These are phyloP conservation scores for Neelides sp. DNA, from an alignment of 1,140 invertebrate genomes.

Conservation along the genomic window DNA sequence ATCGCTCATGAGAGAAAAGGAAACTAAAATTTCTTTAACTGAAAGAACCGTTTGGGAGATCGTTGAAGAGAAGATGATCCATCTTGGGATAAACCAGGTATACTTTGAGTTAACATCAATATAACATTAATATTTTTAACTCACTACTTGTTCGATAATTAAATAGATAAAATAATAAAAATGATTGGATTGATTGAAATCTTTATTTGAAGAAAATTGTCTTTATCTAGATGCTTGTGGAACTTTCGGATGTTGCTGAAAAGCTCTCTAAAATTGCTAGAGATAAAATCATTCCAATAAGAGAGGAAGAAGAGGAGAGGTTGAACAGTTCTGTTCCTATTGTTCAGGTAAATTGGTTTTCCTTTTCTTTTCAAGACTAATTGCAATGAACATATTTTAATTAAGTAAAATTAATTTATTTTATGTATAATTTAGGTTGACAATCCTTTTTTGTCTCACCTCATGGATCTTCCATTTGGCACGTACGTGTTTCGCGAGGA, in stretches of 20 bases:
- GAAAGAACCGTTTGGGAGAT: conserved; percentile 19
- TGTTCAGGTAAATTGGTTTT: conserved; percentile 14
- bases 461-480: conserved; percentile 29
- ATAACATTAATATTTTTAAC: no score
- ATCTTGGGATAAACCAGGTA: conserved; percentile 27
- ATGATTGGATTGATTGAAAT: neutral
- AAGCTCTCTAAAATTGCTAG: conserved; percentile 24
- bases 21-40: no score
- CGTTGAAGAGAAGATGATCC: conserved; percentile 20
- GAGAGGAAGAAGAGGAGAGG: conserved; percentile 27
- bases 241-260: conserved; percentile 27
- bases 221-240: conserved; percentile 12
- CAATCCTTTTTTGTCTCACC: conserved; percentile 28
- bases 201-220: neutral
- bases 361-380: no score
- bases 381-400: no score
- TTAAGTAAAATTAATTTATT: neutral
- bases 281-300: conserved; percentile 27
- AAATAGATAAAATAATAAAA: neutral
- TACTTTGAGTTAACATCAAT: no score
- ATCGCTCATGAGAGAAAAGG: no score
- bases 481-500: conserved; percentile 29
- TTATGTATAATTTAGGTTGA: conserved; percentile 21
- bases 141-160: no score
- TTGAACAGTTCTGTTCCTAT: conserved; percentile 17